A percentile compares a stretch with the other conserved stretches of the same genome.
Conservation (phyloP, 2,113 vertebrate genomes). For the Oreocharis arfaki region DNA sequence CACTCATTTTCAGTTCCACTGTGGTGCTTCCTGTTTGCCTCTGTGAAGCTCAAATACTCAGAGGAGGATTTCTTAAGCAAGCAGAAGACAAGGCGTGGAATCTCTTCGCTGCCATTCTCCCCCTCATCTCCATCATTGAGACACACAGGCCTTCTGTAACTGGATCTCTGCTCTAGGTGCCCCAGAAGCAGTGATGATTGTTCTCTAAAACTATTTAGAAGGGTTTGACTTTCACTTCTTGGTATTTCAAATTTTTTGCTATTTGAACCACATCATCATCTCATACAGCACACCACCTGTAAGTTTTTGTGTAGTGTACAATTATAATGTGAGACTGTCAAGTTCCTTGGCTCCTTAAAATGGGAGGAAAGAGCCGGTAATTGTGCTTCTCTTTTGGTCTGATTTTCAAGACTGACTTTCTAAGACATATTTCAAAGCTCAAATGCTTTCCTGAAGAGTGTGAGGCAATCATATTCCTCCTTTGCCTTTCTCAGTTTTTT, state of each 20-base stretch:
- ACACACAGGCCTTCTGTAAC: background rate
- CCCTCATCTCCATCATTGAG: background rate
- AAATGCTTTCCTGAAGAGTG: background rate
- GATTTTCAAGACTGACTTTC: background rate
- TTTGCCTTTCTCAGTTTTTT: background rate
- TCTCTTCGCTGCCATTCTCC: background rate
- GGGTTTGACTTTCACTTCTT: background rate
- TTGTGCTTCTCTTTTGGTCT: background rate
- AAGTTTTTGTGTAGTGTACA: background rate
- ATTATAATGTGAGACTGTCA: background rate
- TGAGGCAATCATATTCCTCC: background rate
- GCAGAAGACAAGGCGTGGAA: background rate
- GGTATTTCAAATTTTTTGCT: background rate
- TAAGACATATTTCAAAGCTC: background rate
- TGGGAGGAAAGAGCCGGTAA: background rate
- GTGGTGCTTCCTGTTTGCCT: background rate
- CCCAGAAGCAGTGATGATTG: background rate
- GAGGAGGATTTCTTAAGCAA: background rate
- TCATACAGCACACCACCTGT: background rate
- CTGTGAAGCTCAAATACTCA: background rate
- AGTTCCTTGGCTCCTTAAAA: background rate
- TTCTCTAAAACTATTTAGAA: background rate
- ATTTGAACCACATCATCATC: background rate
- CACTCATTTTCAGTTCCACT: background rate
- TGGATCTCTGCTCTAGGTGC: background rate